A percentile compares a stretch with the other conserved stretches of the same genome.
These are phyloP conservation scores for Setipinna tenuifilis DNA, from an alignment of 2,797 vertebrate genomes.

Conservation along the genomic window DNA sequence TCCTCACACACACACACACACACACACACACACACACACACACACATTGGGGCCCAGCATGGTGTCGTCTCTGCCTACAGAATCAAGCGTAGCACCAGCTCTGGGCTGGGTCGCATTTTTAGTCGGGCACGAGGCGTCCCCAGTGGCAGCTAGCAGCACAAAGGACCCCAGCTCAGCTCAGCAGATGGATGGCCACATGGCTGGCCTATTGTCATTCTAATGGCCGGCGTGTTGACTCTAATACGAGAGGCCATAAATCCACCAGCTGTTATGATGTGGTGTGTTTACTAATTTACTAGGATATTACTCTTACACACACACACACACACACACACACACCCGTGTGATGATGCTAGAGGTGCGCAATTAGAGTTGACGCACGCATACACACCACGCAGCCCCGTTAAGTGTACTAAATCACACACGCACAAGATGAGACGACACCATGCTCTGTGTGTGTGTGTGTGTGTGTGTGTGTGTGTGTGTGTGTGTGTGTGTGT, in stretches of 20 bases:
- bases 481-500: too few relatives aligned
- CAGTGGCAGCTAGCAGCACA: neutral
- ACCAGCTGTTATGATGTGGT: constrained; percentile 42
- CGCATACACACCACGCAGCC: neutral
- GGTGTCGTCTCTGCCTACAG: neutral
- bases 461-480: too few relatives aligned
- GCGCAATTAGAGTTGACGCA: neutral
- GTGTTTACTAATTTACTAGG: constrained; percentile 52
- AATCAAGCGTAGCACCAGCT: too few relatives aligned
- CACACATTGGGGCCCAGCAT: neutral
- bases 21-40: too few relatives aligned
- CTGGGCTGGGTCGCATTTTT: neutral
- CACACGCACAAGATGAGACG: neutral
- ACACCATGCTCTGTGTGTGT: too few relatives aligned
- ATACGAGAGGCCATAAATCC: constrained; percentile 54
- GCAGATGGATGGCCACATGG: constrained; percentile 72
- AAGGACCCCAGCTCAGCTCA: neutral
- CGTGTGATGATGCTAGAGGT: neutral
- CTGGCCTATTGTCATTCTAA: constrained; percentile 68
- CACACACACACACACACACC: too few relatives aligned
- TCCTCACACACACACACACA: too few relatives aligned
- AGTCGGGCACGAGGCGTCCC: neutral
- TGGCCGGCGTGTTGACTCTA: constrained; percentile 53
- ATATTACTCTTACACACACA: too few relatives aligned
- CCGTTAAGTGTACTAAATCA: neutral